phyloP scores from a whole-genome alignment of 2,113 vertebrate genomes.

The Crotalus helleri region DNA sequence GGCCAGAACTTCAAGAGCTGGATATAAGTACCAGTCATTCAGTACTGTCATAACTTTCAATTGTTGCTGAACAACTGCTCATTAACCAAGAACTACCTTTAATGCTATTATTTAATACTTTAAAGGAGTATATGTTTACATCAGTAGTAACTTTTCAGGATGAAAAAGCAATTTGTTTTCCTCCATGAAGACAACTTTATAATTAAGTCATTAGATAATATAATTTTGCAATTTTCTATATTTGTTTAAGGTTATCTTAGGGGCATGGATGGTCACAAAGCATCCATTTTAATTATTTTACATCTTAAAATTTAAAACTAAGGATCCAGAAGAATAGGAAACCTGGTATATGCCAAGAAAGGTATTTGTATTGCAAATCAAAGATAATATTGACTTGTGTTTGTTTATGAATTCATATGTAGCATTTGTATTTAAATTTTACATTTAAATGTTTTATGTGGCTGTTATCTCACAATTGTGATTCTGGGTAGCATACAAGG shows the following conservation, averaged over 20 bases:
- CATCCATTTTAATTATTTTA: neutral
- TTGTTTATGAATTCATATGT: neutral
- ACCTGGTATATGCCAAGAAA: neutral
- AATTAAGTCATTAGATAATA: neutral
- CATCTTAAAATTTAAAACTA: neutral
- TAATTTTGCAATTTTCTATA: neutral
- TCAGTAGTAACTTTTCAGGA: neutral
- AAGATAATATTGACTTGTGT: neutral
- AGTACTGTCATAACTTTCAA: neutral
- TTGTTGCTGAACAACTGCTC: neutral
- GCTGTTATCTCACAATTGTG: neutral
- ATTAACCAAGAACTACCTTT: neutral
- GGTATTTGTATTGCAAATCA: neutral
- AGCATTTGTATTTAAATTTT: neutral
- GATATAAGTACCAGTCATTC: neutral
- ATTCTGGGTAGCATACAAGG: neutral
- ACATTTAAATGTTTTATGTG: neutral
- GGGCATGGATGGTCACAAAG: neutral
- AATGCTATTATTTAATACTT: neutral
- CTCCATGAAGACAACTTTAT: neutral
- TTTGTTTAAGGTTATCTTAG: neutral
- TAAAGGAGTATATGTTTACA: neutral
- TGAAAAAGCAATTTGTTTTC: neutral
- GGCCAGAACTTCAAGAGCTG: neutral
- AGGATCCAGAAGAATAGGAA: neutral